A percentile compares a stretch with the other conserved stretches of the same genome.
These are phyloP conservation scores for Drosophila nigritarsus DNA, from an alignment of 2,888 invertebrate genomes.

Conservation along the genomic window DNA sequence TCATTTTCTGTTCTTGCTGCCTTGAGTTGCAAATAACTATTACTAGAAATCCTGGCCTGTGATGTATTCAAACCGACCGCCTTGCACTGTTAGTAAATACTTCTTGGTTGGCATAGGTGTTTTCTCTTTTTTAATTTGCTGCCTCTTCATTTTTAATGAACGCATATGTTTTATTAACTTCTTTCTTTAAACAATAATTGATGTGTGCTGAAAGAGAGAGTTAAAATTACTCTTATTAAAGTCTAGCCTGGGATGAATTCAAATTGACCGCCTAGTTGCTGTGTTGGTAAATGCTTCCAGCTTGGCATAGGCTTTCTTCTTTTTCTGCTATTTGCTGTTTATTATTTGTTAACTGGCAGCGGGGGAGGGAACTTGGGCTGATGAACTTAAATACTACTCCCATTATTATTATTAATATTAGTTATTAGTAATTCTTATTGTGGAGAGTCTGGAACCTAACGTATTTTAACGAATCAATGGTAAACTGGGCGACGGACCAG, in stretches of 20 bases:
- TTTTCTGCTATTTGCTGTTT: conserved; percentile 11
- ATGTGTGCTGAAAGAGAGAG: not conserved
- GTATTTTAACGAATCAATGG: conserved; percentile 86
- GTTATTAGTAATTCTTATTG: conserved; percentile 32
- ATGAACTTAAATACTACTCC: conserved; percentile 64
- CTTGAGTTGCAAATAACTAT: not conserved
- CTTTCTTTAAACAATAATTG: not conserved
- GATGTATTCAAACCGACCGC: not conserved
- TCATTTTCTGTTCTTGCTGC: not conserved
- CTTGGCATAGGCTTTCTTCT: conserved; percentile 13
- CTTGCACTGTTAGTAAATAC: not conserved
- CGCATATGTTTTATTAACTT: not conserved
- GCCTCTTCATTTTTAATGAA: not conserved
- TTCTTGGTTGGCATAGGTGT: not conserved
- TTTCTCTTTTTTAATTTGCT: not conserved
- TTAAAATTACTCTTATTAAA: not conserved
- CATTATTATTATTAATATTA: conserved; percentile 21
- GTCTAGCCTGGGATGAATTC: not conserved
- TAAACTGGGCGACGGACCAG: conserved; percentile 88
- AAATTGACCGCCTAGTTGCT: not conserved
- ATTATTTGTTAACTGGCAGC: conserved; percentile 41
- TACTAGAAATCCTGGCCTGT: not conserved
- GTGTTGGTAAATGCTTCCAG: conserved; percentile 58
- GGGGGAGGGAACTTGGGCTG: conserved; percentile 36
- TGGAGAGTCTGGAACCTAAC: conserved; percentile 1